phyloP scores from a whole-genome alignment of 2,113 vertebrate genomes.

The Ailurus styani region DNA sequence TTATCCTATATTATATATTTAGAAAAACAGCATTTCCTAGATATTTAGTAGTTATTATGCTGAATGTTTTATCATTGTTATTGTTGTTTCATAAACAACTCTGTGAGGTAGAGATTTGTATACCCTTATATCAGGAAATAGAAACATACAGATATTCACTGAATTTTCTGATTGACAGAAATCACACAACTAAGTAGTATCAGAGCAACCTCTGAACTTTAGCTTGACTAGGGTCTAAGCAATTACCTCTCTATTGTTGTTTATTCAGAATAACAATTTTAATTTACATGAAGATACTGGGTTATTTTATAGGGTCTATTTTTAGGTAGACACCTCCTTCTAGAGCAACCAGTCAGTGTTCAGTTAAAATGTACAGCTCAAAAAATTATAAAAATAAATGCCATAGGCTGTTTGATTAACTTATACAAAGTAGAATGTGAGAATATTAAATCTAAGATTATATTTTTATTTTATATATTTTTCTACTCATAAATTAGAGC shows the following conservation, averaged over 20 bases:
- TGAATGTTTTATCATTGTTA: neutral
- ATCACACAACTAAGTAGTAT: neutral
- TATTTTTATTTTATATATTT: neutral
- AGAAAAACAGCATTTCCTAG: neutral
- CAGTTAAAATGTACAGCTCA: neutral
- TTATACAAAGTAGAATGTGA: neutral
- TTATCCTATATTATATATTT: neutral
- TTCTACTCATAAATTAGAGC: too few relatives aligned
- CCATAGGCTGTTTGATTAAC: neutral
- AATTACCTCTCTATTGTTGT: neutral
- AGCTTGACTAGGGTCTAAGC: neutral
- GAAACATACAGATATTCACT: neutral
- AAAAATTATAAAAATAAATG: neutral
- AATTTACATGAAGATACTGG: neutral
- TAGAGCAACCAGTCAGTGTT: neutral
- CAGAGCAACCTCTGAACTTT: neutral
- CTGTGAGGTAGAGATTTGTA: neutral
- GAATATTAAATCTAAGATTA: neutral
- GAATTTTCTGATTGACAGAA: neutral
- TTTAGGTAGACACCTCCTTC: neutral
- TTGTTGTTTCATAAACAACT: neutral
- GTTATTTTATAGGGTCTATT: neutral
- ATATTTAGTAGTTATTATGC: neutral
- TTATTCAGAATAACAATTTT: neutral
- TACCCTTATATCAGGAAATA: neutral